Percentiles rank a stretch among this genome's conserved stretches.
Conservation (phyloP, 2,113 vertebrate species). For the Pluvialis apricaria region DNA sequence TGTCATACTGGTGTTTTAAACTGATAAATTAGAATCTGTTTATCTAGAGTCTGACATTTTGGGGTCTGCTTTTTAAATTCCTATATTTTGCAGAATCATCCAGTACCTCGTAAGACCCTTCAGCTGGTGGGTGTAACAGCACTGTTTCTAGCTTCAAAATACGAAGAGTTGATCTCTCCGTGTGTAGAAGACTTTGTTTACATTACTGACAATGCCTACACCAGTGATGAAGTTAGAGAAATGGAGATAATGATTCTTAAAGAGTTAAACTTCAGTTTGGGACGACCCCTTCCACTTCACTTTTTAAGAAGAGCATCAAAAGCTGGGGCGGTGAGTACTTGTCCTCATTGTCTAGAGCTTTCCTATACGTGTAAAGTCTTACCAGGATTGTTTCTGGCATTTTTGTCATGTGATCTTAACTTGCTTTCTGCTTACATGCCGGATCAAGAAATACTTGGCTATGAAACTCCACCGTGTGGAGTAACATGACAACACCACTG, state of each 20-base stretch:
- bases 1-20: neutral
- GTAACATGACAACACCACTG: fast-evolving
- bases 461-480: neutral
- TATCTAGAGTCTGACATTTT: neutral
- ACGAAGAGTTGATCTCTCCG: constrained; percentile 89
- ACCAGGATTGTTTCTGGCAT: neutral
- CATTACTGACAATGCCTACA: constrained; percentile 90
- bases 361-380: neutral
- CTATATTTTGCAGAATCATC: constrained; percentile 73
- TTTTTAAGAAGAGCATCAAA: constrained; percentile 92
- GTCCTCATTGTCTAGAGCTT: neutral
- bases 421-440: neutral
- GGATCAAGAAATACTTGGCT: neutral
- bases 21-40: neutral
- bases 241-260: constrained; percentile 87
- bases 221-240: constrained; percentile 80
- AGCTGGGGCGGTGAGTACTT: constrained; percentile 82
- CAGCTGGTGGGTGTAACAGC: constrained; percentile 90
- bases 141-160: constrained; percentile 90
- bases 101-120: constrained; percentile 83
- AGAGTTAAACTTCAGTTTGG: constrained; percentile 84
- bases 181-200: constrained; percentile 88
- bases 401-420: neutral
- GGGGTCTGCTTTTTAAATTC: neutral
- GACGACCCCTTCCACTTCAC: constrained; percentile 89